These are phyloP conservation scores for Stramonita haemastoma DNA, from an alignment of 2,888 invertebrate genomes.

Conservation along the genomic window DNA sequence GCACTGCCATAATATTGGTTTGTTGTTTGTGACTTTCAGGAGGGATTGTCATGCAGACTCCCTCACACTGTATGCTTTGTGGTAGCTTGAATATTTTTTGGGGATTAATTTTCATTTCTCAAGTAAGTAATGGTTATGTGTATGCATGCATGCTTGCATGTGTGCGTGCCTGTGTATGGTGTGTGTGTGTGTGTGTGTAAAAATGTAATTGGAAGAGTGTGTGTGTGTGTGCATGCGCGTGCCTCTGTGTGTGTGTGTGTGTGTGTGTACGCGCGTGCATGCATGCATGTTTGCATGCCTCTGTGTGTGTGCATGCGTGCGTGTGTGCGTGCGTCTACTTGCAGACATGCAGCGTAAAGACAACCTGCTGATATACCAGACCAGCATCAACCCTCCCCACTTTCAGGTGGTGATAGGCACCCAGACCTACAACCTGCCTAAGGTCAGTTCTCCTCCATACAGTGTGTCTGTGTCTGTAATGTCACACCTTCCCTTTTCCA, in stretches of 20 bases:
- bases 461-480: no score
- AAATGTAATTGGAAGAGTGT: no score
- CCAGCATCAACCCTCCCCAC: slow-evolving; percentile 84
- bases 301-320: slow-evolving; percentile 10
- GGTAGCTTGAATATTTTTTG: no score
- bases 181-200: neutral
- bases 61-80: no score
- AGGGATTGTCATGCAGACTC: no score
- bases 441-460: slow-evolving; percentile 77
- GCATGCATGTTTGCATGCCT: neutral
- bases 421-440: slow-evolving; percentile 84
- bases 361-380: slow-evolving; percentile 83
- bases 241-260: neutral
- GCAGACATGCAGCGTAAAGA: slow-evolving; percentile 76
- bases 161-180: slow-evolving; percentile 23
- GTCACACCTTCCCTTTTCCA: no score
- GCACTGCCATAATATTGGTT: no score
- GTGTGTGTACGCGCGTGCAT: neutral
- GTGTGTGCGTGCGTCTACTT: slow-evolving; percentile 2
- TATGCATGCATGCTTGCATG: neutral
- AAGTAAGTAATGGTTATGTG: no score
- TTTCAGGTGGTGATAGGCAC: slow-evolving; percentile 84
- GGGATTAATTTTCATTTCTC: no score
- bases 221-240: neutral
- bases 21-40: no score